Percentiles rank a stretch among this genome's conserved stretches.
These are phyloP conservation scores for Epirrhoe alternata DNA, from an alignment of 2,888 invertebrate species.

Conservation along the genomic window DNA sequence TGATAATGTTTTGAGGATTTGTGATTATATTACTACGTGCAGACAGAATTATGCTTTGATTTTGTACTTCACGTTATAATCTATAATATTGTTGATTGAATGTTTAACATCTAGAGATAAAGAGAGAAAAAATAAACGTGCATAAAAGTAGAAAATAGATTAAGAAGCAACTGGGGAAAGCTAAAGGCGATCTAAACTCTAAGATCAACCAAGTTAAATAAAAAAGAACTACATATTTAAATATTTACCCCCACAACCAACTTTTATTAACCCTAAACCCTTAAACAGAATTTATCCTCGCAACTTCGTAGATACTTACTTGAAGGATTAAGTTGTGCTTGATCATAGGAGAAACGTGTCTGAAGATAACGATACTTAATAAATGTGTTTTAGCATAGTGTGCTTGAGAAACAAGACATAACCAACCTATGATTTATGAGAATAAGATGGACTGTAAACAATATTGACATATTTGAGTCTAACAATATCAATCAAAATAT, in stretches of 20 bases:
- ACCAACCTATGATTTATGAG: too few relatives aligned
- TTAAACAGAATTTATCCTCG: neutral
- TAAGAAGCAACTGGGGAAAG: slow-evolving; percentile 27
- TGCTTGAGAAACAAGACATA: neutral
- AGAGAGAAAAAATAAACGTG: slow-evolving; percentile 32
- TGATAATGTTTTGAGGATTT: too few relatives aligned
- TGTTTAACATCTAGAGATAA: slow-evolving; percentile 34
- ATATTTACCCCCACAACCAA: slow-evolving; percentile 16
- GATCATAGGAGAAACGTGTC: neutral
- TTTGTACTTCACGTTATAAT: too few relatives aligned
- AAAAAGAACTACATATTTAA: neutral
- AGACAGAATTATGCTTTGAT: too few relatives aligned
- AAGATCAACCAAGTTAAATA: neutral
- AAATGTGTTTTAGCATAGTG: neutral
- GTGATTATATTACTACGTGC: too few relatives aligned
- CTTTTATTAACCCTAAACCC: neutral
- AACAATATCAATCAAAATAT: too few relatives aligned
- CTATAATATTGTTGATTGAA: too few relatives aligned
- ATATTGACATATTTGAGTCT: too few relatives aligned
- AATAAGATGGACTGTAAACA: too few relatives aligned
- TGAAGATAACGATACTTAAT: too few relatives aligned
- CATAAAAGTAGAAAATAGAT: slow-evolving; percentile 20
- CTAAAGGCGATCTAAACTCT: slow-evolving; percentile 3
- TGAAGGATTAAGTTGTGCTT: neutral
- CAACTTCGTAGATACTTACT: neutral